phyloP scores from a whole-genome alignment of 2,888 invertebrate genomes.

The Nemurella pictetii region DNA sequence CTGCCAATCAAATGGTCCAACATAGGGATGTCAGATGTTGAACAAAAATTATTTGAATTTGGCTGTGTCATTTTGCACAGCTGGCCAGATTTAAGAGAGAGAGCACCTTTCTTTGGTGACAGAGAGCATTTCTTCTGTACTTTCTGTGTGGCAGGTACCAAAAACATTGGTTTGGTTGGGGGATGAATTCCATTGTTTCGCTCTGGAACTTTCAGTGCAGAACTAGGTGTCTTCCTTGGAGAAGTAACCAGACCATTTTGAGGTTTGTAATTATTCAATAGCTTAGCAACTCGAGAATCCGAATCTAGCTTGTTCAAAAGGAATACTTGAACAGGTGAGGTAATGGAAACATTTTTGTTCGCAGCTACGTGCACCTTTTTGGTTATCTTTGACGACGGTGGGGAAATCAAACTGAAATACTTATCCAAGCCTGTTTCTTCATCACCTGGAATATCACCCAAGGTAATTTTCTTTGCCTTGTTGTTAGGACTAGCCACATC shows the following conservation, averaged over 20 bases:
- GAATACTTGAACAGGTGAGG: constrained; percentile 24
- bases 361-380: constrained; percentile 16
- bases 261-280: background rate
- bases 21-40: background rate
- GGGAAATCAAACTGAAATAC: constrained; percentile 36
- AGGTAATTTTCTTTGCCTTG: constrained; percentile 3
- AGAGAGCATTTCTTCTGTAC: background rate
- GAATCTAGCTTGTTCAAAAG: constrained; percentile 17
- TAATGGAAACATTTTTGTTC: constrained; percentile 1
- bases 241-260: background rate
- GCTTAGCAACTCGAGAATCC: constrained; percentile 10
- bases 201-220: constrained; percentile 1
- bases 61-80: background rate
- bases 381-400: constrained; percentile 15
- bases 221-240: constrained; percentile 5
- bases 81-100: background rate
- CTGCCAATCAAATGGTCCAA: background rate
- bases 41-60: background rate
- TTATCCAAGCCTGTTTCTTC: constrained; percentile 25
- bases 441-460: background rate
- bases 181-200: background rate
- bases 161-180: constrained; percentile 12
- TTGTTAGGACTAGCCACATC: constrained; percentile 27
- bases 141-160: constrained; percentile 1
- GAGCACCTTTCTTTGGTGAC: background rate